Percentiles rank a stretch among this genome's conserved stretches.
These are phyloP conservation scores for Anolis carolinensis DNA, from an alignment of 2,113 vertebrate species.

Conservation along the genomic window DNA sequence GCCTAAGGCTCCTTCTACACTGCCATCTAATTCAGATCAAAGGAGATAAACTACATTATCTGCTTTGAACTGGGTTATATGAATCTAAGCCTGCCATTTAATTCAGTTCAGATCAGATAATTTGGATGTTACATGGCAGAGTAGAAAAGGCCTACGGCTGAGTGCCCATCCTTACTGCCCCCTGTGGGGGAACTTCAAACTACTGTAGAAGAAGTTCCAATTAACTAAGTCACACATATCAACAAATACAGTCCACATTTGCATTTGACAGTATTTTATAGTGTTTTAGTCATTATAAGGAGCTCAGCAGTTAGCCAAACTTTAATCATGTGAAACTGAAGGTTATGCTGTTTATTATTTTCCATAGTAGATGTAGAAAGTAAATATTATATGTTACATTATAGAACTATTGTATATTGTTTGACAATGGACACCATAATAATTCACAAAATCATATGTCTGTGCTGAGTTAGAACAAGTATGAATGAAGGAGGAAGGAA, in stretches of 20 bases:
- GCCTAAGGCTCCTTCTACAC: no score
- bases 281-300: no score
- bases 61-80: no score
- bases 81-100: no score
- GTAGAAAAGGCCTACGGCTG: no score
- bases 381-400: not conserved
- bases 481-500: slow-evolving; percentile 67
- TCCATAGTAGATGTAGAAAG: not conserved
- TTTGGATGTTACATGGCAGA: no score
- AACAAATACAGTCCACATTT: not conserved
- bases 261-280: no score
- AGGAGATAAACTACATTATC: no score
- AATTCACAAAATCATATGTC: slow-evolving; percentile 25
- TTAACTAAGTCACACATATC: not conserved
- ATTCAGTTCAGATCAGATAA: no score
- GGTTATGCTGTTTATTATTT: not conserved
- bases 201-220: not conserved
- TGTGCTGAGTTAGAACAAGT: slow-evolving; percentile 34
- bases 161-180: no score
- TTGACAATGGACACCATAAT: not conserved
- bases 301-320: not conserved
- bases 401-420: not conserved
- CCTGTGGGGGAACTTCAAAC: not conserved
- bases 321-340: not conserved
- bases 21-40: no score